Percentiles rank a stretch among this genome's conserved stretches.
phyloP scores from a whole-genome alignment of 2,113 vertebrate species.

The Takifugu bimaculatus region DNA sequence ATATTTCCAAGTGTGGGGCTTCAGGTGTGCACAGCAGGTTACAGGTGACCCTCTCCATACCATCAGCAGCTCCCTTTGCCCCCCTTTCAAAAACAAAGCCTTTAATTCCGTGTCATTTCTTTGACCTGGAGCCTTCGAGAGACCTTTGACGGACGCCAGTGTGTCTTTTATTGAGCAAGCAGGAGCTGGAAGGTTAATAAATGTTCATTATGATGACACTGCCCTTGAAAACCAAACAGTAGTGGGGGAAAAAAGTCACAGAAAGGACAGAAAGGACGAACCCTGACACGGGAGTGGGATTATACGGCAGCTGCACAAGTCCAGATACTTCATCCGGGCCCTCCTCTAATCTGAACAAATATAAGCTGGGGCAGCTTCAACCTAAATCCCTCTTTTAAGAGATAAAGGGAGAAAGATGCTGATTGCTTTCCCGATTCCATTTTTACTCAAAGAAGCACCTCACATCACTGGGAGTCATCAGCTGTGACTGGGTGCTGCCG shows the following conservation, averaged over 20 bases:
- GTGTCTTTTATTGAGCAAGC: constrained; percentile 2
- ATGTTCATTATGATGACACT: constrained; percentile 17
- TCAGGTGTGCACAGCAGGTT: constrained; percentile 9
- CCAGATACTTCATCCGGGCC: constrained; percentile 49
- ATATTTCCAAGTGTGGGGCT: no score
- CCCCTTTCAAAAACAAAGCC: no score
- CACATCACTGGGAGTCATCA: constrained; percentile 49
- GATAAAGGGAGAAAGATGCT: constrained; percentile 63
- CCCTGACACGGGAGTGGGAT: constrained; percentile 35
- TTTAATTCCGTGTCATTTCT: constrained; percentile 11
- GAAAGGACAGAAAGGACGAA: constrained; percentile 43
- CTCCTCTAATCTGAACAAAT: constrained; percentile 68
- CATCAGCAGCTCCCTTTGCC: not conserved
- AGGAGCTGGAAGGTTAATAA: constrained; percentile 4
- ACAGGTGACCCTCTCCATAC: constrained; percentile 4
- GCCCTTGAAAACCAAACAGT: constrained; percentile 17
- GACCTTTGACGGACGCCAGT: constrained; percentile 27
- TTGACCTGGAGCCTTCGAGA: constrained; percentile 5
- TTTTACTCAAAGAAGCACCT: constrained; percentile 56
- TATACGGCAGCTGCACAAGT: constrained; percentile 32
- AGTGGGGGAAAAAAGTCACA: constrained; percentile 7
- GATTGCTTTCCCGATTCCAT: constrained; percentile 53
- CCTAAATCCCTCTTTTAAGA: constrained; percentile 73
- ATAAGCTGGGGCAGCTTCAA: constrained; percentile 59
- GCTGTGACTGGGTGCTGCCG: constrained; percentile 36